Evolutionary conservation across 2,113 vertebrate genomes (phyloP).

Genomic region (Elephantulus edwardii): DNA sequence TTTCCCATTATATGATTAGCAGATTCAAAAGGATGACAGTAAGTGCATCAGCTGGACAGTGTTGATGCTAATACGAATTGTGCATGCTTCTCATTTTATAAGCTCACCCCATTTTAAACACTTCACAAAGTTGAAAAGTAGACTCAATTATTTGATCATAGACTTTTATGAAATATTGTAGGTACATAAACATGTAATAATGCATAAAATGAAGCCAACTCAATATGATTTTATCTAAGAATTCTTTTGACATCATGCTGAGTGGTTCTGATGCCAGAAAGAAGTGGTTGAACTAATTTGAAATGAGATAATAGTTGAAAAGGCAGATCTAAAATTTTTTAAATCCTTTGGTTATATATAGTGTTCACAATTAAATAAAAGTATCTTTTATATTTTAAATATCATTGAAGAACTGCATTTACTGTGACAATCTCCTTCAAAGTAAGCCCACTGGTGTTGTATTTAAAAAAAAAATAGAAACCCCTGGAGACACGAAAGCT

Average conservation of each 20-base stretch:
- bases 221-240: not conserved
- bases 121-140: not conserved
- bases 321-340: constrained; percentile 6
- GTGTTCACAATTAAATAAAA: constrained; percentile 30
- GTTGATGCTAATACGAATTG: not conserved
- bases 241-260: not conserved
- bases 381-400: not conserved
- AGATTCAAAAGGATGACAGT: not conserved
- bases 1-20: no score
- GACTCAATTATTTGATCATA: not conserved
- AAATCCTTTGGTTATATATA: not conserved
- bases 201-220: not conserved
- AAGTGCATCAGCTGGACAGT: not conserved
- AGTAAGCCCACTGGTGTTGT: not conserved
- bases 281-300: not conserved
- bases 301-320: not conserved
- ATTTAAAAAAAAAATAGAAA: not conserved
- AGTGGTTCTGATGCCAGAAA: not conserved
- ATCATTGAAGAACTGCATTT: not conserved
- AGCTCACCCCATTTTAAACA: not conserved
- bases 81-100: not conserved
- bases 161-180: not conserved
- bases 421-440: not conserved
- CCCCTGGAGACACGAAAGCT: not conserved
- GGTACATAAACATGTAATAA: not conserved